Evolutionary conservation across 2,888 invertebrate genomes (phyloP).

Genomic region (Caenorhabditis becei): DNA sequence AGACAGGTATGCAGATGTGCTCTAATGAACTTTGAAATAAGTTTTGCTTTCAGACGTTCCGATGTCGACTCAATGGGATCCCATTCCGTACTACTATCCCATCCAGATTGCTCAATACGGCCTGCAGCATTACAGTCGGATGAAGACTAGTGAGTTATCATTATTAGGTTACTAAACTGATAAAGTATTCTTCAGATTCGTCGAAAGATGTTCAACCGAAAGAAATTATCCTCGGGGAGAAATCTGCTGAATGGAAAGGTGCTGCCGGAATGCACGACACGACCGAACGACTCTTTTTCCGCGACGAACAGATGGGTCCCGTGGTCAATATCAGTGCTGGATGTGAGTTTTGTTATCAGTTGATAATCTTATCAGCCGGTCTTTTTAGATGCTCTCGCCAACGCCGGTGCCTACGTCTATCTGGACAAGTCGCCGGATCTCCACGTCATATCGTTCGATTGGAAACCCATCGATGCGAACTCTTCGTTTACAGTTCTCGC

Average conservation of each 20-base stretch:
- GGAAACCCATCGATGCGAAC: constrained; percentile 66
- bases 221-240: constrained; percentile 45
- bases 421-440: constrained; percentile 65
- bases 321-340: constrained; percentile 68
- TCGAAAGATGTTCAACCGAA: not conserved
- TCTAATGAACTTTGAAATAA: not conserved
- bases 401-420: constrained; percentile 69
- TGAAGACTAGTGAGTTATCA: constrained; percentile 65
- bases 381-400: constrained; percentile 63
- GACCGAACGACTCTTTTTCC: constrained; percentile 66
- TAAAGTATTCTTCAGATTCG: constrained; percentile 13
- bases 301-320: constrained; percentile 55
- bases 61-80: constrained; percentile 97
- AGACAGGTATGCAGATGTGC: constrained; percentile 86
- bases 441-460: constrained; percentile 67
- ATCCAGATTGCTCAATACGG: constrained; percentile 99
- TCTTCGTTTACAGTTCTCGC: constrained; percentile 71
- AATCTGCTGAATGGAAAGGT: constrained; percentile 68
- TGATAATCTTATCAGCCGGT: not conserved
- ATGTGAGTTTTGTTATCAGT: constrained; percentile 25
- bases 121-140: constrained; percentile 95
- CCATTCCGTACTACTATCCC: constrained; percentile 95
- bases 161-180: not conserved
- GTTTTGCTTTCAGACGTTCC: constrained; percentile 86
- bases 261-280: constrained; percentile 67